Evolutionary conservation across 2,888 invertebrate species (phyloP).

Genomic region (Diarsia dahlii): DNA sequence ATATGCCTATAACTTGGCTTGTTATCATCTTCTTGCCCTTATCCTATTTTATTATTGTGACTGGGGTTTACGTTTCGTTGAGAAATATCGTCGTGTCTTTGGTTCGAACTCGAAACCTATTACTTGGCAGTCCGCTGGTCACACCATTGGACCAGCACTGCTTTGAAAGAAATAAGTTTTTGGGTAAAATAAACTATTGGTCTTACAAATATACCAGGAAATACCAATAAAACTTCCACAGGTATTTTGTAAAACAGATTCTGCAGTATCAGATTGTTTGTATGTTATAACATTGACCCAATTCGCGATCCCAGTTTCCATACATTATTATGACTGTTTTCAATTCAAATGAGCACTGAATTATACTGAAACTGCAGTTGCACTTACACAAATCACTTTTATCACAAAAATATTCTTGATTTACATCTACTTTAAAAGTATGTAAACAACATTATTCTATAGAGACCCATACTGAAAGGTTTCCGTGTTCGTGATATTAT

Average conservation of each 20-base stretch:
- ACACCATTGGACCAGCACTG: no score
- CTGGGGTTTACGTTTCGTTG: no score
- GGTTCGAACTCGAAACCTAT: no score
- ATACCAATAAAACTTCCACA: background rate
- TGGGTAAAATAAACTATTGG: background rate
- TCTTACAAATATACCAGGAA: background rate
- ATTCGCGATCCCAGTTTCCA: conserved; percentile 15
- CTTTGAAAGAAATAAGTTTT: no score
- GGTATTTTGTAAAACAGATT: background rate
- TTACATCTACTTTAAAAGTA: conserved; percentile 33
- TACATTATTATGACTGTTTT: conserved; percentile 22
- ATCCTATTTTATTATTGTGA: no score
- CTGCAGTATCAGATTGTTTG: conserved; percentile 12
- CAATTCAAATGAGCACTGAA: conserved; percentile 34
- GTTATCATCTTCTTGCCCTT: no score
- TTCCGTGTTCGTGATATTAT: no score
- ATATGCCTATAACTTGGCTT: no score
- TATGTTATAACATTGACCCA: conserved; percentile 7
- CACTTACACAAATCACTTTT: conserved; percentile 50
- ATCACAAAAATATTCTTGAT: conserved; percentile 42
- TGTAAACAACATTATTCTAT: conserved; percentile 46
- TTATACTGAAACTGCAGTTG: conserved; percentile 14
- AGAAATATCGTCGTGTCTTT: no score
- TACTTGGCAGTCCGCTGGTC: no score
- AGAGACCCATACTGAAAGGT: background rate